Conservation (phyloP, 2,113 vertebrate genomes). For the Cervus canadensis region DNA sequence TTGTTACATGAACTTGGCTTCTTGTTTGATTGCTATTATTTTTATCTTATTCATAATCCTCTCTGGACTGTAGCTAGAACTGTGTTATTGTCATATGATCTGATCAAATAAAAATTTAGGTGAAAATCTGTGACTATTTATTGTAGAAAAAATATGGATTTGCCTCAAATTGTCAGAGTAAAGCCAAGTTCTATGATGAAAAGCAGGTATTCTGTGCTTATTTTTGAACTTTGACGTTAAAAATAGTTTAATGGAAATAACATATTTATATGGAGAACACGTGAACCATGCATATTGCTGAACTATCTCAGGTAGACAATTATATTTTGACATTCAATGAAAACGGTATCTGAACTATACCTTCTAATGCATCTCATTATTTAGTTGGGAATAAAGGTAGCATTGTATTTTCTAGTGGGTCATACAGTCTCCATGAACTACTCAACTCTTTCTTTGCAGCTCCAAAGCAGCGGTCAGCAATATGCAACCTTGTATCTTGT, state of each 20-base stretch:
- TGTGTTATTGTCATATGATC: background rate
- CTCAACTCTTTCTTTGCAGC: fast-evolving
- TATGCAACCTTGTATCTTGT: too few relatives aligned
- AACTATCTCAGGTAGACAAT: background rate
- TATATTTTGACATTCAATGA: background rate
- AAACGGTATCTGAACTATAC: background rate
- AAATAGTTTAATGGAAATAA: background rate
- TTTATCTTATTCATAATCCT: background rate
- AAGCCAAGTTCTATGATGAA: background rate
- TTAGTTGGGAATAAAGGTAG: background rate
- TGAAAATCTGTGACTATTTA: background rate
- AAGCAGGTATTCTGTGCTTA: background rate
- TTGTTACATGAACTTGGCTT: background rate
- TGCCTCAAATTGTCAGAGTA: background rate
- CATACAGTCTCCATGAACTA: background rate
- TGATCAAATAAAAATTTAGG: background rate
- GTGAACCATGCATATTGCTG: background rate
- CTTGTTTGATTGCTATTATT: background rate
- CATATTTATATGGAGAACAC: background rate
- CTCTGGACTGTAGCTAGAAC: background rate
- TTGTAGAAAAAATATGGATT: background rate
- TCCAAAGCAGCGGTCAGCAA: background rate
- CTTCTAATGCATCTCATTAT: background rate
- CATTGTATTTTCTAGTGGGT: background rate
- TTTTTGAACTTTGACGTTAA: background rate